Percentiles rank a stretch among this genome's conserved stretches.
These are phyloP conservation scores for Diogma glabrata DNA, from an alignment of 2,888 invertebrate species.

Conservation along the genomic window DNA sequence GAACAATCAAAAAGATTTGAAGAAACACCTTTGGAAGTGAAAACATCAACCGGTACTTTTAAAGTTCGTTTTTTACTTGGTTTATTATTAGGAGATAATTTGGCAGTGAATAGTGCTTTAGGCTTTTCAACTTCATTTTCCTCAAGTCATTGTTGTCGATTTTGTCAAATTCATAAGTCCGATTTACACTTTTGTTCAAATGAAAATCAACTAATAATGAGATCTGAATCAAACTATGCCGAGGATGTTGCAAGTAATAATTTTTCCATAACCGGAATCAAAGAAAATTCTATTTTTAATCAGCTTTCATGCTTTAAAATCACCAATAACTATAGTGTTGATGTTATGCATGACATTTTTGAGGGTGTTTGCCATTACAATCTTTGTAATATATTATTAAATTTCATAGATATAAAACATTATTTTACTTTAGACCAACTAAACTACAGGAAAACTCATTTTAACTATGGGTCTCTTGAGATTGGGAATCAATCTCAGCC, in stretches of 20 bases:
- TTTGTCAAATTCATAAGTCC: background rate
- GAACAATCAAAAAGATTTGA: constrained; percentile 7
- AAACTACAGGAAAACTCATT: background rate
- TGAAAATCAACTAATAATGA: background rate
- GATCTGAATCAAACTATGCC: background rate
- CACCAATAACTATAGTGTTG: background rate
- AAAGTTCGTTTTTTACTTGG: constrained; percentile 13
- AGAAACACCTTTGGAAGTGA: constrained; percentile 12
- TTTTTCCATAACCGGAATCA: background rate
- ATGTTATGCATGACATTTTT: constrained; percentile 9
- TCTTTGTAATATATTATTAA: background rate
- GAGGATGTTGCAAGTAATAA: background rate
- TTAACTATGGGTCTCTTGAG: background rate
- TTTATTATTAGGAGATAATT: background rate
- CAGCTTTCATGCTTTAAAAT: constrained; percentile 3
- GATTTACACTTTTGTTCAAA: background rate
- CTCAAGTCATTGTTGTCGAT: background rate
- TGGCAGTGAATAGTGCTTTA: background rate
- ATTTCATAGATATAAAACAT: background rate
- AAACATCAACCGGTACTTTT: constrained; percentile 11
- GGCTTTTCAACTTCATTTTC: background rate
- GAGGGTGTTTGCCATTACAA: constrained; percentile 4
- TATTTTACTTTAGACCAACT: background rate
- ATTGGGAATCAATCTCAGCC: background rate
- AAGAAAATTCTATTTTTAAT: constrained; percentile 6